Percentiles rank a stretch among this genome's conserved stretches.
phyloP scores from a whole-genome alignment of 2,888 invertebrate species.

The Anodontia alba region DNA sequence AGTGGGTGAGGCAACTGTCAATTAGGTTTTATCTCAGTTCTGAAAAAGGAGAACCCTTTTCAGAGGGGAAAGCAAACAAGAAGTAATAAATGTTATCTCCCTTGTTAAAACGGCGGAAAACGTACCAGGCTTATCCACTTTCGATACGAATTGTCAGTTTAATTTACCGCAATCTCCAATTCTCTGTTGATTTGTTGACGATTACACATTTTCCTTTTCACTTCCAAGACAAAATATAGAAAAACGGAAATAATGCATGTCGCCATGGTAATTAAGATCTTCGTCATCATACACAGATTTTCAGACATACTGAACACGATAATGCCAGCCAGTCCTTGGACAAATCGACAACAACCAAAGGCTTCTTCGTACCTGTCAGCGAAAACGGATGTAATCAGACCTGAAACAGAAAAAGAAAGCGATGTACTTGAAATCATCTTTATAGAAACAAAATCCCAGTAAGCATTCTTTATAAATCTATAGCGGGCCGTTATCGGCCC shows the following conservation, averaged over 20 bases:
- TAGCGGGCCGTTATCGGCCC: too few relatives aligned
- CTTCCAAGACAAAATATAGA: conserved; percentile 75
- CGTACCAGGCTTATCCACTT: too few relatives aligned
- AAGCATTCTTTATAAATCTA: too few relatives aligned
- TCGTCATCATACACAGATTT: conserved; percentile 72
- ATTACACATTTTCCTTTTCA: conserved; percentile 48
- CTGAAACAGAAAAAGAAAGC: conserved; percentile 61
- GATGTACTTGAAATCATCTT: background rate
- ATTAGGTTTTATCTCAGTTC: too few relatives aligned
- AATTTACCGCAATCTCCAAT: background rate
- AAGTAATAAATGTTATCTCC: too few relatives aligned
- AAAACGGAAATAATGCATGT: conserved; percentile 66
- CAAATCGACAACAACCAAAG: conserved; percentile 79
- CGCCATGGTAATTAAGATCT: conserved; percentile 34
- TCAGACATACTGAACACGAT: conserved; percentile 75
- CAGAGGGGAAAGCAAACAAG: too few relatives aligned
- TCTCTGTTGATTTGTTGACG: background rate
- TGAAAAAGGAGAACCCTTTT: too few relatives aligned
- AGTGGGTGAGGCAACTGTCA: too few relatives aligned
- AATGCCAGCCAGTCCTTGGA: conserved; percentile 79
- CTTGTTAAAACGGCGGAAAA: too few relatives aligned
- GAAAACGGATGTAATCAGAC: conserved; percentile 80
- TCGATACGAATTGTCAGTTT: too few relatives aligned
- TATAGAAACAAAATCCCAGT: too few relatives aligned
- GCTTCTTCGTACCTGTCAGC: conserved; percentile 81